Conservation (phyloP, 1,140 invertebrate genomes). For the Drosophila takahashii region DNA sequence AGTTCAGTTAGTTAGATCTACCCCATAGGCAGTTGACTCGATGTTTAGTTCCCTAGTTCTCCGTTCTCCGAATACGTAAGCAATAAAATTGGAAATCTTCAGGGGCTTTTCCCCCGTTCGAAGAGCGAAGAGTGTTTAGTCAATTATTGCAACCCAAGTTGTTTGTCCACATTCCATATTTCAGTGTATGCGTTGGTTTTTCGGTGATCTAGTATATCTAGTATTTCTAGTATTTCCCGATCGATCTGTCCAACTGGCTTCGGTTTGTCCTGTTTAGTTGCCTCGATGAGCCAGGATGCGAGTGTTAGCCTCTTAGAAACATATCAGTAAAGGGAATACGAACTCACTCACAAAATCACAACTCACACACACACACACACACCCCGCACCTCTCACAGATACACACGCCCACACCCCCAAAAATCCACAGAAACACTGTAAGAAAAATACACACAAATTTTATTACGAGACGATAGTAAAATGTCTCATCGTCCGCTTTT, state of each 20-base stretch:
- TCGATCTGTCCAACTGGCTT: conserved; percentile 37
- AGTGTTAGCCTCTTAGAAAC: conserved; percentile 82
- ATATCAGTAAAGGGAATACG: conserved; percentile 73
- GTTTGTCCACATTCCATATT: conserved; percentile 38
- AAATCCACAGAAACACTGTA: conserved; percentile 58
- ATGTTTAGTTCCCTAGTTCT: conserved; percentile 34
- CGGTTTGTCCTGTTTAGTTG: conserved; percentile 32
- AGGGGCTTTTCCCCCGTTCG: neutral
- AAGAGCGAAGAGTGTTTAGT: conserved; percentile 21
- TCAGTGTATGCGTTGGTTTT: conserved; percentile 30
- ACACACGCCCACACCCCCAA: conserved; percentile 30
- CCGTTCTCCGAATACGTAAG: conserved; percentile 55
- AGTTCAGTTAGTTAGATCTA: conserved; percentile 51
- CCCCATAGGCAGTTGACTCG: conserved; percentile 33
- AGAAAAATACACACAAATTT: conserved; percentile 61
- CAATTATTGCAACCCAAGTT: conserved; percentile 45
- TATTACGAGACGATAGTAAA: conserved; percentile 69
- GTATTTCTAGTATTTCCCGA: conserved; percentile 10
- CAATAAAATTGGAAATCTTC: conserved; percentile 47
- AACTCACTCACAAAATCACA: conserved; percentile 42
- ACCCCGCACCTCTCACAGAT: conserved; percentile 12
- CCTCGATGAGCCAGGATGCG: conserved; percentile 67
- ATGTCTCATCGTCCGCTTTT: conserved; percentile 78
- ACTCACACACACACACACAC: conserved; percentile 28
- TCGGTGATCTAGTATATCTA: conserved; percentile 5